Conservation (phyloP, 2,797 vertebrate species). For the Diceros bicornis region DNA sequence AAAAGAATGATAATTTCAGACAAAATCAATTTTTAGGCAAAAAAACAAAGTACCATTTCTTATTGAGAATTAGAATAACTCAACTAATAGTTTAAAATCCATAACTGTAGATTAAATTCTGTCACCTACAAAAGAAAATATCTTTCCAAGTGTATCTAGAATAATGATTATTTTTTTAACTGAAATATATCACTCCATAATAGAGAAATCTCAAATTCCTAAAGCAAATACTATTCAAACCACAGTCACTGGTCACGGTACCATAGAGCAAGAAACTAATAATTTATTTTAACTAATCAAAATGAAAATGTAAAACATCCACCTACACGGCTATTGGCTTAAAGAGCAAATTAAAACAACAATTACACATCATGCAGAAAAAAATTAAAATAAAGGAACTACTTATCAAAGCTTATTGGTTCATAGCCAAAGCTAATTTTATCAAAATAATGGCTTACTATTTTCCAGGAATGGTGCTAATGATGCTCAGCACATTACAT, state of each 20-base stretch:
- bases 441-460: slow-evolving; percentile 42
- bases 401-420: slow-evolving; percentile 44
- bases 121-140: not conserved
- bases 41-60: slow-evolving; percentile 12
- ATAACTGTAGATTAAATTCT: slow-evolving; percentile 1
- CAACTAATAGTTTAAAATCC: slow-evolving; percentile 24
- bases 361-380: slow-evolving; percentile 49
- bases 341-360: slow-evolving; percentile 63
- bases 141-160: not conserved
- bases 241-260: not conserved
- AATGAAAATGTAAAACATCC: slow-evolving; percentile 10
- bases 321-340: slow-evolving; percentile 9
- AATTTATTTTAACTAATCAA: slow-evolving; percentile 66
- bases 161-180: not conserved
- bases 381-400: slow-evolving; percentile 55
- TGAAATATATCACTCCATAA: not conserved
- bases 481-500: not conserved
- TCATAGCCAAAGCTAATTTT: slow-evolving; percentile 41
- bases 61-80: slow-evolving; percentile 26
- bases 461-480: slow-evolving; percentile 41
- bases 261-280: slow-evolving; percentile 66
- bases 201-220: slow-evolving; percentile 57
- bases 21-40: slow-evolving; percentile 6
- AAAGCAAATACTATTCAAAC: slow-evolving; percentile 56
- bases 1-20: slow-evolving; percentile 20